A percentile compares a stretch with the other conserved stretches of the same genome.
Conservation (phyloP, 2,888 invertebrate genomes). For the Clivina fossor region DNA sequence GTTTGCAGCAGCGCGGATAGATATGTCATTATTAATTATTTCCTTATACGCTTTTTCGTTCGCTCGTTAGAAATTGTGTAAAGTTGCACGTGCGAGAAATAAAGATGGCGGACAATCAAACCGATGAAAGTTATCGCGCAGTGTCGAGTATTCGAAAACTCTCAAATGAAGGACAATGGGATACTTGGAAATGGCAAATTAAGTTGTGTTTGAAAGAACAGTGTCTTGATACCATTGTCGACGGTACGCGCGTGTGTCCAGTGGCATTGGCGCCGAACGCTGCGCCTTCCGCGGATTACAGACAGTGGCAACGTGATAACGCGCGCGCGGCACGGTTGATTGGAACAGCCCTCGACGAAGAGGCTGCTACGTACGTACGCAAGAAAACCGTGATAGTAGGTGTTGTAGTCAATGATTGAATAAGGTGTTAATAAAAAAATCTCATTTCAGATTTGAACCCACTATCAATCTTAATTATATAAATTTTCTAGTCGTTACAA, state of each 20-base stretch:
- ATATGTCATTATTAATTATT: too few relatives aligned
- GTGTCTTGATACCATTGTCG: conserved; percentile 36
- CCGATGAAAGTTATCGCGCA: conserved; percentile 4
- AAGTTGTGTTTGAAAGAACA: conserved; percentile 39
- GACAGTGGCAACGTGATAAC: conserved; percentile 37
- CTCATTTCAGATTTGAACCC: too few relatives aligned
- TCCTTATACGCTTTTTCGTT: too few relatives aligned
- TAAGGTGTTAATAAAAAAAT: too few relatives aligned
- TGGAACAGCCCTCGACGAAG: conserved; percentile 38
- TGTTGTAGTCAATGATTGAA: too few relatives aligned
- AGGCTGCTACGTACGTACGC: conserved; percentile 36
- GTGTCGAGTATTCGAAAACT: conserved; percentile 35
- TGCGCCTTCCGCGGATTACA: conserved; percentile 34
- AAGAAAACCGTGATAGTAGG: conserved; percentile 36
- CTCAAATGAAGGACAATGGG: conserved; percentile 38
- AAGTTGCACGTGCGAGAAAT: background rate
- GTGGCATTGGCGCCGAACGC: conserved; percentile 26
- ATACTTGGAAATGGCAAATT: conserved; percentile 41
- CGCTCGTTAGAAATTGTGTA: too few relatives aligned
- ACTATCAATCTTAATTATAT: too few relatives aligned
- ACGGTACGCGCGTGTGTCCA: conserved; percentile 37
- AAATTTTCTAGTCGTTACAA: too few relatives aligned
- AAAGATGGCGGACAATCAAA: background rate
- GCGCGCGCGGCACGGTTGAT: conserved; percentile 37
- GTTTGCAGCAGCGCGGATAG: too few relatives aligned